Evolutionary conservation across 2,888 invertebrate genomes (phyloP), one percentile per base, ranked within the genome.

Genomic region (Acanthoscelides obtectus): DNA sequence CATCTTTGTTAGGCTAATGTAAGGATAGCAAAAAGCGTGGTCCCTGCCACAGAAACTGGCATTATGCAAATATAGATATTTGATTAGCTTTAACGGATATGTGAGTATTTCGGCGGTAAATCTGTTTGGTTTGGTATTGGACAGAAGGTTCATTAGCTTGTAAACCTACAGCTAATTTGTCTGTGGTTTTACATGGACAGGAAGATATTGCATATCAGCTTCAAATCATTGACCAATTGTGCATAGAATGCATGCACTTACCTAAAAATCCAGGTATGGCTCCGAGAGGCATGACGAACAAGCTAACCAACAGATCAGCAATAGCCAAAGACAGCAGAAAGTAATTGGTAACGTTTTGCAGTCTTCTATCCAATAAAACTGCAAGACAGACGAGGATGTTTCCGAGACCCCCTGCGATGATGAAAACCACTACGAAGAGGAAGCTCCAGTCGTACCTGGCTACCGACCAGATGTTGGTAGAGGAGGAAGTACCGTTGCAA

Each of bases 261-360:
- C 97, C 97, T 81, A 96, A 88, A 86, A 98, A 94, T 83, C 96
- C 97, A 25, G 95, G 95, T 80, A 97, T 93, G 64, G 98, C 96
- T 73, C 96, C 96, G 84, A 97, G 89, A 2, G 98, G 98, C 98
- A 98, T 98, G 72, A 98, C 98, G 82, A 97, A 93, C 75, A 96
- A 86, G 81, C 96, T 96, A 82, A 98, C 97, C 75, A 98, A 88
- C 72, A 98, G 88, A 87, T 98, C 98, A 70, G 98, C 97, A 71
- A 97, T 93, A 67, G 97, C 97, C 84, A 98, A 86, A 22, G 97
- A 97, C 80, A 97, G 88, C 75, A 98, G 89, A 85, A 98, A 98
- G 87, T 97, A 97, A 87, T 98, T 98, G 76, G 98, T 98, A 77
- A 96, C 95, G 86, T 96, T 98, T 86, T 98, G 97, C 75, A 98